Base-by-base conservation (phyloP, 1,140 invertebrate genomes). In the Melipona quadrifasciata region DNA sequence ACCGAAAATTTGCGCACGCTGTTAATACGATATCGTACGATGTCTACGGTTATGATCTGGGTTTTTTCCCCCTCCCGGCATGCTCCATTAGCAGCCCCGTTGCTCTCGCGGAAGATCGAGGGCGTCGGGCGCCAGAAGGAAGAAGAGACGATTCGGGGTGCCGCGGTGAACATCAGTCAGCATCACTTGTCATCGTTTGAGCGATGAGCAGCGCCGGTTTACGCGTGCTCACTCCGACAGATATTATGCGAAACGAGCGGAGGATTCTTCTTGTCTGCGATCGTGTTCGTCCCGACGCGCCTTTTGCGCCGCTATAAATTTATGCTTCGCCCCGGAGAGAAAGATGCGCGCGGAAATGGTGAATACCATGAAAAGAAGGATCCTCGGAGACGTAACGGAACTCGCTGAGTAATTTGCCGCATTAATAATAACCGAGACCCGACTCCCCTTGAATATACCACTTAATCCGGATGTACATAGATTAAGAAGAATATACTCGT, bases 351-450 rank as follows among this genome's bases (percentile, higher is more conserved):
- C 17, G 76, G 58, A 74, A 75, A 78, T 71, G 39, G 64, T 27
- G 83, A 64, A 73, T 68, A 65, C 57, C 70, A 58, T n/a, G 84
- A 57, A 57, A 72, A 82, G 57, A 65, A 61, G 80, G 57, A 74
- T 47, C n/a, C 39, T 3, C 27, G 14, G 21, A 70, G 65, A 78
- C 71, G 47, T 65, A 58, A 78, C 76, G 68, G 82, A 90, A 90
- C 90, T 91, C 80, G 90, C 91, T 92, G 92, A 91, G 90, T 93
- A 93, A 92, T 93, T 92, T 89, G 80, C 80, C 77, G 86, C 89
- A 93, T 93, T 93, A 93, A 92, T 91, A 92, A 92, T 85, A 88
- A 87, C 87, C 85, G 80, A 72, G 80, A 81, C 34, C 64, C 53
- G 70, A 77, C 68, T 77, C 86, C 79, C 84, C 70, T 64, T 57